phyloP scores from a whole-genome alignment of 2,888 invertebrate genomes.

The Sympetrum striolatum region DNA sequence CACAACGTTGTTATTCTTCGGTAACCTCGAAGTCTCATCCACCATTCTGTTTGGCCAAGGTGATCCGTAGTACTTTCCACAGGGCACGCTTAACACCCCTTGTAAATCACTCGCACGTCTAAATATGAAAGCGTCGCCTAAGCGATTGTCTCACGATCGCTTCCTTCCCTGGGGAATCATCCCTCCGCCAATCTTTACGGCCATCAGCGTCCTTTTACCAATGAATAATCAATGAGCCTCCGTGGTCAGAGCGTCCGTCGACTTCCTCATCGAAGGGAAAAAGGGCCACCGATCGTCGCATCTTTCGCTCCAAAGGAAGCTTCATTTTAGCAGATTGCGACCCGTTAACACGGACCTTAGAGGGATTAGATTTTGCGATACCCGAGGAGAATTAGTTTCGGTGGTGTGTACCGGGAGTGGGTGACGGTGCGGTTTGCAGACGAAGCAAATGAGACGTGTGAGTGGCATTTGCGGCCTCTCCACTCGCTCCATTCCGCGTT shows the following conservation, averaged over 20 bases:
- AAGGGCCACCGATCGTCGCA: not conserved
- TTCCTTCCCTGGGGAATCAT: too few species aligned
- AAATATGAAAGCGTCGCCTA: too few species aligned
- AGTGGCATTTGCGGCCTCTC: not conserved
- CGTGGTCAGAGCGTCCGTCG: not conserved
- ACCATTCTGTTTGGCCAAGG: too few species aligned
- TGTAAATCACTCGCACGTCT: too few species aligned
- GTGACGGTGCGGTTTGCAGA: not conserved
- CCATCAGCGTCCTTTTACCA: too few species aligned
- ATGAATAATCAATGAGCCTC: too few species aligned
- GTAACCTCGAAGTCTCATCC: too few species aligned
- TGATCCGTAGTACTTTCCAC: too few species aligned
- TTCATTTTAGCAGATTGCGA: not conserved
- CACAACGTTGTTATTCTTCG: too few species aligned
- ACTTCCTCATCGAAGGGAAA: not conserved
- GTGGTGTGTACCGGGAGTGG: not conserved
- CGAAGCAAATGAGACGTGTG: not conserved
- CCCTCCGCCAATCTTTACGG: too few species aligned
- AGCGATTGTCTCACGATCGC: too few species aligned
- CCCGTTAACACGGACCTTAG: not conserved
- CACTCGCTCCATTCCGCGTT: not conserved
- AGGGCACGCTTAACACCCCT: too few species aligned
- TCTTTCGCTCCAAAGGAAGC: not conserved
- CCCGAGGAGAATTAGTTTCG: not conserved
- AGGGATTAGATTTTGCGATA: not conserved